Evolutionary conservation across 2,888 invertebrate genomes (phyloP), one percentile per base, ranked within the genome.

Genomic region (Catonia carolina): DNA sequence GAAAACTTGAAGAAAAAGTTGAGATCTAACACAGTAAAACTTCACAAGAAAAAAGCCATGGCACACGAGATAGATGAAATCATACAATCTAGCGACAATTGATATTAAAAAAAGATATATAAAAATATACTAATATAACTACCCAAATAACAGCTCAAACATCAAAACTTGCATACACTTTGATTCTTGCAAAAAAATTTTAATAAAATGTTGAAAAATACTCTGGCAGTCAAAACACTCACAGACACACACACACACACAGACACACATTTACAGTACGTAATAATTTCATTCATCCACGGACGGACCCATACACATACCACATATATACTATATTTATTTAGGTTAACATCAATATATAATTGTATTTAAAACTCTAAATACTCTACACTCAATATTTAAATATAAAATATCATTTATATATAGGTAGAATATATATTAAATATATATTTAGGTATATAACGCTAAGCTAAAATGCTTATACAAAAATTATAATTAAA

Each of bases 231-330:
- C 27, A 27, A 27, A 4, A 27, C n/a, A n/a, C n/a, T n/a, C n/a
- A n/a, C 6, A 14, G 8, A 39, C 39, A 5, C 12, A 47, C 47
- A 36, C 36, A 35, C 47, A 48, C 48, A 49, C 33, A 35, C 55
- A 49, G 27, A 49, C 41, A 55, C 41, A 20, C 55, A 31, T 49
- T 49, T 27, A 22, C 47, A 35, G 37, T 47, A 49, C 39, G 49
- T 39, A 41, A 27, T 6, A 6, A 27, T n/a, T 27, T 8, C 27
- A 27, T 6, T 27, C 56, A 59, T 56, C 53, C 59, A 56, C 49
- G 48, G 56, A 42, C 41, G 53, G 55, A 59, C 45, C 59, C 55
- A 55, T 53, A 55, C 61, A 59, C 57, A 49, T 56, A 52, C 27
- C 53, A 53, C 52, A 54, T 52, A 56, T 61, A 35, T 33, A 47